These are phyloP conservation scores for Corythaixoides concolor DNA, from an alignment of 2,113 vertebrate species.

Conservation along the genomic window DNA sequence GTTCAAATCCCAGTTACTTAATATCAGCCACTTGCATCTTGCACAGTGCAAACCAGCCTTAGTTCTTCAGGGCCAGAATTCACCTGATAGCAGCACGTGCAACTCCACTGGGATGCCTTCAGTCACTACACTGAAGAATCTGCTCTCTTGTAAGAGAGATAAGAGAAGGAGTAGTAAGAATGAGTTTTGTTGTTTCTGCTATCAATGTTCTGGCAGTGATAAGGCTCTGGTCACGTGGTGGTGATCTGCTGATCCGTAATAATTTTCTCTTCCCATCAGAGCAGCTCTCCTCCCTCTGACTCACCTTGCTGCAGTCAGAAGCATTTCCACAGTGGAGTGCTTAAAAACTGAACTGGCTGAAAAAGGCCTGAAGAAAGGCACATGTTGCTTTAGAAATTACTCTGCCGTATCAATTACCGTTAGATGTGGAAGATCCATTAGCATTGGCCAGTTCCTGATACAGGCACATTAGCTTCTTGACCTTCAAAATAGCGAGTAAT, in stretches of 20 bases:
- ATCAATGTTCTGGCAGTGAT: background rate
- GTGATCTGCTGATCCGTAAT: background rate
- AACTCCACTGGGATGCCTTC: background rate
- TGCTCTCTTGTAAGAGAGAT: conserved; percentile 6
- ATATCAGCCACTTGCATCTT: conserved; percentile 1
- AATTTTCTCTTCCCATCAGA: background rate
- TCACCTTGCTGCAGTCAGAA: background rate
- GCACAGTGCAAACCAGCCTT: background rate
- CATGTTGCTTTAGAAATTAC: background rate
- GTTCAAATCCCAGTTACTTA: background rate
- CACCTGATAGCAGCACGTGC: background rate
- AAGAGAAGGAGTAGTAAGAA: conserved; percentile 20
- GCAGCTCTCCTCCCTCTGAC: background rate
- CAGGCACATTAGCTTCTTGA: conserved; percentile 5
- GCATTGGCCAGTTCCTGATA: background rate
- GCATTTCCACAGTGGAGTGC: background rate
- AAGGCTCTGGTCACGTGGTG: background rate
- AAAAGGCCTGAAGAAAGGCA: background rate
- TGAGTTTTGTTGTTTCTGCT: background rate
- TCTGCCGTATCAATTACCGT: background rate
- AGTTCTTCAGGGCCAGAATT: conserved; percentile 21
- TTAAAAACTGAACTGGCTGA: background rate
- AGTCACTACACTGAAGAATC: background rate
- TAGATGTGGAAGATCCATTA: background rate
- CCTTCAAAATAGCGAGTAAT: background rate